These are phyloP conservation scores for Bugulina stolonifera DNA, from an alignment of 2,888 invertebrate genomes.

Conservation along the genomic window DNA sequence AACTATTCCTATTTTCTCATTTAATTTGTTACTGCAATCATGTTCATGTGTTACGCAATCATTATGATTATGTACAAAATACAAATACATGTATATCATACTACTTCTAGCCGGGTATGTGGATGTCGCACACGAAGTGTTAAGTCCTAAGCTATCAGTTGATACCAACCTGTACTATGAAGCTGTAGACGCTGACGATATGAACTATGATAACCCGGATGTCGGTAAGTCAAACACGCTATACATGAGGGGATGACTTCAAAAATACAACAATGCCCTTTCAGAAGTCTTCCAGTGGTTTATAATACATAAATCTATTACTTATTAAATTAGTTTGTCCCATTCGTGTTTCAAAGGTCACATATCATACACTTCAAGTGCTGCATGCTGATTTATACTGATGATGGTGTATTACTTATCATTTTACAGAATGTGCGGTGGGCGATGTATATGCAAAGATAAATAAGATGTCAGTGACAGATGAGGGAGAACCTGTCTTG, in stretches of 20 bases:
- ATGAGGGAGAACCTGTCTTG: neutral
- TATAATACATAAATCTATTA: neutral
- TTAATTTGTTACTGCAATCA: neutral
- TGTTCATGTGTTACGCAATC: neutral
- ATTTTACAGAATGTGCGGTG: neutral
- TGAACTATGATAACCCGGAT: neutral
- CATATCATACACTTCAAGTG: too few relatives aligned
- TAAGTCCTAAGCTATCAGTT: too few relatives aligned
- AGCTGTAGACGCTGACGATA: neutral
- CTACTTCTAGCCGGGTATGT: too few relatives aligned
- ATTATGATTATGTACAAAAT: too few relatives aligned
- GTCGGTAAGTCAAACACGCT: neutral
- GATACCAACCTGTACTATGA: neutral
- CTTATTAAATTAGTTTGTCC: too few relatives aligned
- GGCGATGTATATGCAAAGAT: neutral
- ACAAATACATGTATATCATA: too few relatives aligned
- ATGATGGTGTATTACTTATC: too few relatives aligned
- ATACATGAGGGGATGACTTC: too few relatives aligned
- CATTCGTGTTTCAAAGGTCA: too few relatives aligned
- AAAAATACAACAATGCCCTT: neutral
- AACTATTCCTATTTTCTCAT: neutral
- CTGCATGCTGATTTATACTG: too few relatives aligned
- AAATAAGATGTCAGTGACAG: neutral
- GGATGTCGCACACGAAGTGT: too few relatives aligned
- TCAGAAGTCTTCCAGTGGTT: neutral